Evolutionary conservation across 2,888 invertebrate genomes (phyloP).

Genomic region (Agonopterix alstromeriana): DNA sequence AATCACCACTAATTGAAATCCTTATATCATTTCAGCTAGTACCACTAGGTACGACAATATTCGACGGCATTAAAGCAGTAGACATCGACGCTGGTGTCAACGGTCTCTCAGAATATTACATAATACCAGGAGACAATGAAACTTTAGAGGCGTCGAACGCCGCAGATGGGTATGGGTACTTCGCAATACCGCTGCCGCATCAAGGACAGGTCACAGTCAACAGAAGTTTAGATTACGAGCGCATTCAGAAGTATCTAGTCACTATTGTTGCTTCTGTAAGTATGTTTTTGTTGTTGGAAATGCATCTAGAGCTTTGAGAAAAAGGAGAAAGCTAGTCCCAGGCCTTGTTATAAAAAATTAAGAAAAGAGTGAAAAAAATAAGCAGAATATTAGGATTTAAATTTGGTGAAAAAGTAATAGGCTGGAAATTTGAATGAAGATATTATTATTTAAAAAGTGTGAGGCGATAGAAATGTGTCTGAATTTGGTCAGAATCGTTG

Average conservation of each 20-base stretch:
- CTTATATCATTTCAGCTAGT: constrained; percentile 78
- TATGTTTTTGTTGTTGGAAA: constrained; percentile 19
- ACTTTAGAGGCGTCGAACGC: constrained; percentile 70
- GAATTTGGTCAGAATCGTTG: too few species aligned
- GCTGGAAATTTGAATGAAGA: too few species aligned
- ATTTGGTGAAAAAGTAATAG: too few species aligned
- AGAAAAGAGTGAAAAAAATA: too few species aligned
- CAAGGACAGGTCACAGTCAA: constrained; percentile 93
- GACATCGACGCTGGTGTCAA: constrained; percentile 93
- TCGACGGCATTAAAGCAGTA: constrained; percentile 85
- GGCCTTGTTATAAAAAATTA: too few species aligned
- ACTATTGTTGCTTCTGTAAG: constrained; percentile 93
- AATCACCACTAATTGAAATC: too few species aligned
- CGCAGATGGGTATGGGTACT: constrained; percentile 87
- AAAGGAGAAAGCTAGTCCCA: too few species aligned
- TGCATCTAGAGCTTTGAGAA: too few species aligned
- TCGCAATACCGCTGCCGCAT: constrained; percentile 91
- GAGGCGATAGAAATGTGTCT: too few species aligned
- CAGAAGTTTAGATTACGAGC: constrained; percentile 91
- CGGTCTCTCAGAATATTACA: constrained; percentile 90
- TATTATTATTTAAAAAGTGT: too few species aligned
- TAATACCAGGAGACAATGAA: constrained; percentile 80
- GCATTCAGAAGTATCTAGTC: constrained; percentile 90
- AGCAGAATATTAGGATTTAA: too few species aligned
- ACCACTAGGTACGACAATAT: constrained; percentile 90